Percentiles rank a stretch among this genome's conserved stretches.
These are phyloP conservation scores for Sphenodon punctatus DNA, from an alignment of 2,797 vertebrate species.

Conservation along the genomic window DNA sequence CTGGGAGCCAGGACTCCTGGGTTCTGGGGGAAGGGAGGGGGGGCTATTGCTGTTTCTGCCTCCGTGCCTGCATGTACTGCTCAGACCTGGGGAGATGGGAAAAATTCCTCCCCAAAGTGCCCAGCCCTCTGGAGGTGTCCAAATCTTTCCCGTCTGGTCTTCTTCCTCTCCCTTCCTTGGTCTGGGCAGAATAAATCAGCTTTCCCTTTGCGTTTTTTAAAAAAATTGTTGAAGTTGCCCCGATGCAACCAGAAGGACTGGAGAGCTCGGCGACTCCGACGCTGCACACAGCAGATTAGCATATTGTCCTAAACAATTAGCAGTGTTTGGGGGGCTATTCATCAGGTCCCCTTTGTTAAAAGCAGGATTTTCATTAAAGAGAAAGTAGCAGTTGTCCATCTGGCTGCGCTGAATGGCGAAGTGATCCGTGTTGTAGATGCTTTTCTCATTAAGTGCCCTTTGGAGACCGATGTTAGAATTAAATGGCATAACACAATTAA, in stretches of 20 bases:
- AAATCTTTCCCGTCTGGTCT: too few species aligned
- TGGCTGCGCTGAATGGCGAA: conserved; percentile 77
- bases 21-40: too few species aligned
- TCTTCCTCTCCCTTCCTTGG: not conserved
- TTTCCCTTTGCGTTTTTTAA: too few species aligned
- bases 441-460: conserved; percentile 81
- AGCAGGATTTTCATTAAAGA: conserved; percentile 59
- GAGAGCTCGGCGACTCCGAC: conserved; percentile 30
- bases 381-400: conserved; percentile 75
- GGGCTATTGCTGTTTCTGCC: too few species aligned
- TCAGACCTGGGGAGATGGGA: not conserved
- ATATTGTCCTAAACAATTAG: conserved; percentile 67
- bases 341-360: conserved; percentile 54
- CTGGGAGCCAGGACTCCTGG: too few species aligned
- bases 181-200: not conserved
- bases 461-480: conserved; percentile 79
- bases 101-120: not conserved
- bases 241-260: not conserved
- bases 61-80: too few species aligned
- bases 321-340: conserved; percentile 63
- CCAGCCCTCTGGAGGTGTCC: not conserved
- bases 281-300: conserved; percentile 45
- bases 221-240: too few species aligned
- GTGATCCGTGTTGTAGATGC: conserved; percentile 76
- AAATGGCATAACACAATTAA: conserved; percentile 83